phyloP scores from a whole-genome alignment of 2,888 invertebrate species.

The Ceratothoa steindachneri region DNA sequence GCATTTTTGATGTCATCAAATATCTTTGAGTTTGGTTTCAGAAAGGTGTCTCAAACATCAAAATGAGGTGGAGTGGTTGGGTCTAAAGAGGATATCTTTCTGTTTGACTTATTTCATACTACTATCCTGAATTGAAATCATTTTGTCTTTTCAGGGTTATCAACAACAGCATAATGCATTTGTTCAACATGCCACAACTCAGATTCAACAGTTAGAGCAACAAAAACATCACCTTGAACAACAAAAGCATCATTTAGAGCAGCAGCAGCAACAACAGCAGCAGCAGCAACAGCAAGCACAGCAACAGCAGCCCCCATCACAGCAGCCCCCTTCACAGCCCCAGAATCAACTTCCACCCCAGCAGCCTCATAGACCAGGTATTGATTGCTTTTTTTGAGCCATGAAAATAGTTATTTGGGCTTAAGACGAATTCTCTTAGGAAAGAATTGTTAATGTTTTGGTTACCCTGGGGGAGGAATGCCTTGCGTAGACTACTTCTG shows the following conservation, averaged over 20 bases:
- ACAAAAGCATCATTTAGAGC: conserved; percentile 29
- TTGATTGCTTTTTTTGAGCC: conserved; percentile 21
- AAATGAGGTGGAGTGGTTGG: no score
- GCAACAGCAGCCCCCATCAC: conserved; percentile 56
- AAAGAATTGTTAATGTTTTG: no score
- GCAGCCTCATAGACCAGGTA: conserved; percentile 16
- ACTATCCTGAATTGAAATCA: no score
- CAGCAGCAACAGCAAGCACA: conserved; percentile 51
- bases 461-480: no score
- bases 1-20: no score
- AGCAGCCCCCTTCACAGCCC: conserved; percentile 52
- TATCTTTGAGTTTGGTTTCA: no score
- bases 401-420: background rate
- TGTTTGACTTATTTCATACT: no score
- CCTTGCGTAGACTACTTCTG: no score
- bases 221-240: conserved; percentile 45
- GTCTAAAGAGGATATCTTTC: no score
- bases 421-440: no score
- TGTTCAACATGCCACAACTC: conserved; percentile 82
- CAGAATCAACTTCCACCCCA: conserved; percentile 49
- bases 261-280: conserved; percentile 32
- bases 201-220: conserved; percentile 68
- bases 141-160: conserved; percentile 68
- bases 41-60: no score
- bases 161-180: conserved; percentile 94